Evolutionary conservation across 1,140 invertebrate genomes (phyloP), one percentile per base, ranked within the genome.

Genomic region (Dendrolimus kikuchii): DNA sequence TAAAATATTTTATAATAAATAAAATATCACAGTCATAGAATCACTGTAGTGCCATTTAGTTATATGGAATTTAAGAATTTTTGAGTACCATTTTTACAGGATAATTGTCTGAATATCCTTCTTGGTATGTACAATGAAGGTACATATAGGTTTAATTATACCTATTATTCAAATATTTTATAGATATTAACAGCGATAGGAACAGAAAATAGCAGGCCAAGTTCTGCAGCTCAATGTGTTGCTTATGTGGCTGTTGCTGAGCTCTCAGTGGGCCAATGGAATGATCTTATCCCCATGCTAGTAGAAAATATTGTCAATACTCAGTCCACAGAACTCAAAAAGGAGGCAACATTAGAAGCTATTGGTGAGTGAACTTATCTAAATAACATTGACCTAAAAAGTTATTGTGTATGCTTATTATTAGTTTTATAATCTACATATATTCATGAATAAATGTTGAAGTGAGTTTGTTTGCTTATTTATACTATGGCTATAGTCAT

Each of bases 221-320:
- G 97, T 72, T 97, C 97, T 55, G 98, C 98, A 8, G 98, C 99
- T 4, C 98, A 99, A 82, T 99, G 98, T 89, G 96, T 99, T 38
- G 98, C 98, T 6, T 98, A 98, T 82, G 96, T 99, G 56, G 98
- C 98, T 6, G 96, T 99, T 44, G 93, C 96, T 23, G 99, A 99
- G 88, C 88, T 99, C 48, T 96, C 97, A 4, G 91, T 94, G 45
- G 90, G 90, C 43, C 91, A 95, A 70, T 96, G 94, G 94, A 92
- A 91, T 59, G 94, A 97, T 59, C 88, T 99, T 0, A 98, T 99
- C 56, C 87, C 90, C 9, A 89, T 93, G 5, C 89, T 99, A 52
- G 96, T 97, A 9, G 91, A 91, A 69, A 99, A 99, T 90, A 96
- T 99, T 38, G 93, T 98, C 4, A 95, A 95, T 66, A 88, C 89